Evolutionary conservation across 2,797 vertebrate species (phyloP), one percentile per base, ranked within the genome.

Genomic region (Anolis apletophallus): DNA sequence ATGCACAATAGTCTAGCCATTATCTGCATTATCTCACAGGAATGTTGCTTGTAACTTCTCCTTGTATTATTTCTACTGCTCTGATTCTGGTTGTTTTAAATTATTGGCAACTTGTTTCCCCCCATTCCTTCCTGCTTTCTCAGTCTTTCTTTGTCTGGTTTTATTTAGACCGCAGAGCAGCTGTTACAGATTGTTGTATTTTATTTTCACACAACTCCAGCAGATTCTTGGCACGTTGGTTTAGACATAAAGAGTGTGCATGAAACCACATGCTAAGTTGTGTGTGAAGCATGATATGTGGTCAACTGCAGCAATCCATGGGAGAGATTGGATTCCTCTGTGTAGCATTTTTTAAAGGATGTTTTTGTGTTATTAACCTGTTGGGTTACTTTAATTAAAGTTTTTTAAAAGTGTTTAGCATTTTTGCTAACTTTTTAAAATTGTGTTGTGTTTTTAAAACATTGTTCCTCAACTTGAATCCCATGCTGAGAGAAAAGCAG

Each of bases 31-130:
- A 1, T 64, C 36, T 67, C 40, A 67, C 8, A 57, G 19, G 32
- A 69, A 83, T 83, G 50, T 16, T 67, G 73, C 14, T 84, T 84
- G 32, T 73, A 83, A 83, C 10, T 64, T n/a, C 14, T 40, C 54
- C 5, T 29, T 10, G 13, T 76, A 40, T 67, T 64, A 34, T 64
- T 52, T 54, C 75, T 84, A 57, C 36, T 67, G 8, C 21, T n/a
- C 17, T 72, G 26, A 17, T 61, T 73, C 23, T 59, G 21, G 34
- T 73, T 64, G 34, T 57, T 61, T 40, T 34, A 50, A 75, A 50
- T 36, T 5, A 73, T 57, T 73, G 21, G 23, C 54, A 57, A 19
- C 10, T 16, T 83, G 52, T 59, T 73, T 21, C 52, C 40, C 54
- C 46, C 23, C 36, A 57, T 75, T 69, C 16, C 71, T 83, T 54